These are phyloP conservation scores for Adelphocoris suturalis DNA, from an alignment of 2,888 invertebrate species.

Conservation along the genomic window DNA sequence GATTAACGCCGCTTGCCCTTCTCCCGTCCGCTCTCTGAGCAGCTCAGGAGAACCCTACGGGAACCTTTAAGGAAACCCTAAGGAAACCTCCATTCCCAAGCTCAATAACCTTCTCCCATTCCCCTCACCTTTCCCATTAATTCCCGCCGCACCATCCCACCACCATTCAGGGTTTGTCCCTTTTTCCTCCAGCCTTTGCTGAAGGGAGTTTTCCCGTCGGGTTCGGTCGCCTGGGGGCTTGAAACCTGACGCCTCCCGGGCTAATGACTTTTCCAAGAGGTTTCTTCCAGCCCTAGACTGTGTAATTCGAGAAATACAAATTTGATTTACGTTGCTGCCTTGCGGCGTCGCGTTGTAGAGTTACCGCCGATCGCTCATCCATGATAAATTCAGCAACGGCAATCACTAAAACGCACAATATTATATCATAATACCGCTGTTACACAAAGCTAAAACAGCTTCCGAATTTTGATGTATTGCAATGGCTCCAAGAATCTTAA, in stretches of 20 bases:
- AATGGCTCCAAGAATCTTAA: no score
- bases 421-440: no score
- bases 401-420: no score
- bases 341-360: no score
- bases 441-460: no score
- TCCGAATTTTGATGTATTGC: no score
- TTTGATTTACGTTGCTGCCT: not conserved
- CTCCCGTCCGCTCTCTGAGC: not conserved
- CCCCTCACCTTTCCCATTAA: not conserved
- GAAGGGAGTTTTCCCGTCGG: not conserved
- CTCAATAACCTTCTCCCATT: constrained; percentile 33
- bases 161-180: not conserved
- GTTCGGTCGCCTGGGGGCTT: not conserved
- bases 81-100: constrained; percentile 12
- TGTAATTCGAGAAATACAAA: not conserved
- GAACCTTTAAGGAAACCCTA: not conserved
- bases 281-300: not conserved
- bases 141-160: constrained; percentile 1
- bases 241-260: not conserved
- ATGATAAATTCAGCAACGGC: no score
- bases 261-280: not conserved
- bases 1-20: constrained; percentile 31
- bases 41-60: not conserved
- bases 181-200: not conserved
- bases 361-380: no score